phyloP scores from a whole-genome alignment of 2,888 invertebrate genomes.

The Cheilosia pagana region DNA sequence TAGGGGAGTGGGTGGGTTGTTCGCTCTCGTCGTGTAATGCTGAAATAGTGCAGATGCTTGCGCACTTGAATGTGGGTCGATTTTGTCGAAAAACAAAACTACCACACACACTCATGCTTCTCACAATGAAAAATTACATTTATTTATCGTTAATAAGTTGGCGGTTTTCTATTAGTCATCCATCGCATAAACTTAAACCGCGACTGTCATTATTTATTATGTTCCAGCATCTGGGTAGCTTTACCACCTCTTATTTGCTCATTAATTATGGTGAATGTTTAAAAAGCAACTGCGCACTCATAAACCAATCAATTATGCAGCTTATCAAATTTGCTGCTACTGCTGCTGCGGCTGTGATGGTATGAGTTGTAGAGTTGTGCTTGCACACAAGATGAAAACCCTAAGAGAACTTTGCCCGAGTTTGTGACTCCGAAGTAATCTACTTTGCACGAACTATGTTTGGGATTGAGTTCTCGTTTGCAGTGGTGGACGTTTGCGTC shows the following conservation, averaged over 20 bases:
- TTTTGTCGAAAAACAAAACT: background rate
- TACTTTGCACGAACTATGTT: too few relatives aligned
- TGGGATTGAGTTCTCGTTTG: too few relatives aligned
- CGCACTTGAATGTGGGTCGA: background rate
- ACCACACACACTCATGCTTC: background rate
- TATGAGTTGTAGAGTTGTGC: too few relatives aligned
- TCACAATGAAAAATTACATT: background rate
- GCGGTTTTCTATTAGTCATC: conserved; percentile 6
- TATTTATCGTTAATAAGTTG: background rate
- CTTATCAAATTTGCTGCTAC: conserved; percentile 7
- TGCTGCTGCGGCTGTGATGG: background rate
- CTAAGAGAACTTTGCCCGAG: too few relatives aligned
- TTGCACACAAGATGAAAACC: too few relatives aligned
- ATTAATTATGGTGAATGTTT: conserved; percentile 11
- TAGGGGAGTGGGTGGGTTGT: background rate
- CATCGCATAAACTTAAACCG: background rate
- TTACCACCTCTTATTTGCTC: conserved; percentile 9
- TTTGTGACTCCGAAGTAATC: too few relatives aligned
- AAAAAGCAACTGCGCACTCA: conserved; percentile 17
- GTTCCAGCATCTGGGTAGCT: conserved; percentile 10
- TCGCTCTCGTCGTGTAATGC: background rate
- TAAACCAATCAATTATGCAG: conserved; percentile 26
- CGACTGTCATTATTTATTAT: conserved; percentile 2
- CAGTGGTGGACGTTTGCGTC: too few relatives aligned
- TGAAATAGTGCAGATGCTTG: conserved; percentile 9